Conservation (phyloP, 2,888 invertebrate genomes). For the Drosophila robusta region DNA sequence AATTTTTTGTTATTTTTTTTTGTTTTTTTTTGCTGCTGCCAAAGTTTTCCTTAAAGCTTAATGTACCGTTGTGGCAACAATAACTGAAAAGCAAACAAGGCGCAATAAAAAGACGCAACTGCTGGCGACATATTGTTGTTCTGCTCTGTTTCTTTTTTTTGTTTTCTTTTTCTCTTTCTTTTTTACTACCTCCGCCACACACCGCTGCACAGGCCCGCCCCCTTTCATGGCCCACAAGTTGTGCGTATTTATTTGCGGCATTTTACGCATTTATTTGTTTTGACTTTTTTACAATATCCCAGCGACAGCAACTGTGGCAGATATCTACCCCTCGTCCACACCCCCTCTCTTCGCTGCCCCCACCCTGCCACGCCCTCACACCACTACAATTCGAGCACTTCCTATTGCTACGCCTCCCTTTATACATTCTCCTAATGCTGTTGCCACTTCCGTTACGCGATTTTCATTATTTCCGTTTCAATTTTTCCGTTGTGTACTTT, state of each 20-base stretch:
- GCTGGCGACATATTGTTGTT: slow-evolving; percentile 74
- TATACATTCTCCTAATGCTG: slow-evolving; percentile 63
- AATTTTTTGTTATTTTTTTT: slow-evolving; percentile 5
- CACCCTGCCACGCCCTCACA: slow-evolving; percentile 15
- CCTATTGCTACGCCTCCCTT: slow-evolving; percentile 29
- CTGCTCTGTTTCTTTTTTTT: slow-evolving; percentile 7
- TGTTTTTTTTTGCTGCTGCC: slow-evolving; percentile 19
- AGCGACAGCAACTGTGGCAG: slow-evolving; percentile 12
- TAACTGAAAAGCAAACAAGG: slow-evolving; percentile 69
- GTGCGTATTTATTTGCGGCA: slow-evolving; percentile 79
- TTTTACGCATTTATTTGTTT: slow-evolving; percentile 82
- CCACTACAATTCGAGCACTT: slow-evolving; percentile 63
- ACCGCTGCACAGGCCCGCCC: slow-evolving; percentile 12
- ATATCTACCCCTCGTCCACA: neutral
- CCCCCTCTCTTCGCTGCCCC: neutral
- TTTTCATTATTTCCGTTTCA: slow-evolving; percentile 82
- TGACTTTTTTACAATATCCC: slow-evolving; percentile 66
- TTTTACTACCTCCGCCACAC: slow-evolving; percentile 25
- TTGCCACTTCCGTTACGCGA: slow-evolving; percentile 80
- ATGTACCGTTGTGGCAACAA: slow-evolving; percentile 80
- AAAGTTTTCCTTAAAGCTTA: slow-evolving; percentile 76
- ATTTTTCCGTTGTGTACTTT: slow-evolving; percentile 77
- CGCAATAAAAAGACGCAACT: slow-evolving; percentile 76
- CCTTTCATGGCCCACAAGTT: slow-evolving; percentile 24
- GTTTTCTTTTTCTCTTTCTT: slow-evolving; percentile 1